phyloP scores from a whole-genome alignment of 2,888 invertebrate genomes.

The Tortricodes alternella region DNA sequence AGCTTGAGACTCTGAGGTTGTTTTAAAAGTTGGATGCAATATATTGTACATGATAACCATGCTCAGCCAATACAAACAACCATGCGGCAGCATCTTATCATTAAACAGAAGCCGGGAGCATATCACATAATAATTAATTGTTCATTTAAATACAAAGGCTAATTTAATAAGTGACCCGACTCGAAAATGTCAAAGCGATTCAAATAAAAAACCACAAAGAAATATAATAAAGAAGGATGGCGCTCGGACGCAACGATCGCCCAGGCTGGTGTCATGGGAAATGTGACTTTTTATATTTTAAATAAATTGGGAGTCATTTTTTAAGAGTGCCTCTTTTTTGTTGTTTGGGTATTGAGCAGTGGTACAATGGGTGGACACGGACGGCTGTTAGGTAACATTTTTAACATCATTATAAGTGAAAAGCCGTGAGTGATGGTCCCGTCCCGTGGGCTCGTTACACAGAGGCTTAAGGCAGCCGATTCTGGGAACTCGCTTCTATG shows the following conservation, averaged over 20 bases:
- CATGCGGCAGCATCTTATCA: constrained; percentile 26
- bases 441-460: constrained; percentile 43
- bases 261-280: constrained; percentile 76
- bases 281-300: constrained; percentile 72
- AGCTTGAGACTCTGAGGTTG: too few relatives aligned
- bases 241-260: constrained; percentile 61
- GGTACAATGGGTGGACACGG: constrained; percentile 80
- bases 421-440: constrained; percentile 72
- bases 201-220: constrained; percentile 72
- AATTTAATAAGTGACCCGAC: constrained; percentile 81
- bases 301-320: constrained; percentile 82
- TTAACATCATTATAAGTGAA: constrained; percentile 82
- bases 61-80: neutral
- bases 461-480: constrained; percentile 28
- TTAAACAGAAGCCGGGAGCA: constrained; percentile 47
- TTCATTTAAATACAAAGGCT: constrained; percentile 81
- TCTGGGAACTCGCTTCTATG: constrained; percentile 22
- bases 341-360: constrained; percentile 67
- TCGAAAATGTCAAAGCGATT: constrained; percentile 76
- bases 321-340: constrained; percentile 63
- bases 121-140: constrained; percentile 70
- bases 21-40: neutral
- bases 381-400: constrained; percentile 78
- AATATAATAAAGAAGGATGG: constrained; percentile 70
- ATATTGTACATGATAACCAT: neutral